phyloP scores from a whole-genome alignment of 2,113 vertebrate species.

The Anhinga rufa region DNA sequence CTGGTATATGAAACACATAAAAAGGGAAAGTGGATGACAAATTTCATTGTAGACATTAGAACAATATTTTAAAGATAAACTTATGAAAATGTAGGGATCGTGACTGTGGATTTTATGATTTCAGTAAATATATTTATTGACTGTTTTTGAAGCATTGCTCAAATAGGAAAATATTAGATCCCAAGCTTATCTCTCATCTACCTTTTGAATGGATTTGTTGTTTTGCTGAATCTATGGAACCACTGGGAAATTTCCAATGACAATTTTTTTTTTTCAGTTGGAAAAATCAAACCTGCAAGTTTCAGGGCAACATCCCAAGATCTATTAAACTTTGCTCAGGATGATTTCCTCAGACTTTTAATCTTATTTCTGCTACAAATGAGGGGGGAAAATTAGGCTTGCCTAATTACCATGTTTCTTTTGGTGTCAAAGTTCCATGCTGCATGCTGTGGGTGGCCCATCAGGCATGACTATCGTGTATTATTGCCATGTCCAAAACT shows the following conservation, averaged over 20 bases:
- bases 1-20: not conserved
- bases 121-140: not conserved
- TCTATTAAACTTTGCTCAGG: not conserved
- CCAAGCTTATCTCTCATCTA: not conserved
- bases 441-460: not conserved
- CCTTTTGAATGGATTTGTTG: not conserved
- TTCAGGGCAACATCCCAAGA: not conserved
- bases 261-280: not conserved
- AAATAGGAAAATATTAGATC: not conserved
- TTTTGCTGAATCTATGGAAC: not conserved
- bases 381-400: not conserved
- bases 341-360: not conserved
- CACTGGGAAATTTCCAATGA: not conserved
- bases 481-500: not conserved
- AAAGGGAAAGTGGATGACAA: not conserved
- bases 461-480: fast-evolving
- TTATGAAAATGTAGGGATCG: not conserved
- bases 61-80: not conserved
- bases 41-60: not conserved
- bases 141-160: not conserved
- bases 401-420: not conserved
- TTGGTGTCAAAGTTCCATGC: not conserved
- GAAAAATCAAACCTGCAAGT: not conserved
- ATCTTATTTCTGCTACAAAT: not conserved
- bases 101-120: not conserved